Conservation (phyloP, 1,140 invertebrate genomes). For the Nasonia longicornis region DNA sequence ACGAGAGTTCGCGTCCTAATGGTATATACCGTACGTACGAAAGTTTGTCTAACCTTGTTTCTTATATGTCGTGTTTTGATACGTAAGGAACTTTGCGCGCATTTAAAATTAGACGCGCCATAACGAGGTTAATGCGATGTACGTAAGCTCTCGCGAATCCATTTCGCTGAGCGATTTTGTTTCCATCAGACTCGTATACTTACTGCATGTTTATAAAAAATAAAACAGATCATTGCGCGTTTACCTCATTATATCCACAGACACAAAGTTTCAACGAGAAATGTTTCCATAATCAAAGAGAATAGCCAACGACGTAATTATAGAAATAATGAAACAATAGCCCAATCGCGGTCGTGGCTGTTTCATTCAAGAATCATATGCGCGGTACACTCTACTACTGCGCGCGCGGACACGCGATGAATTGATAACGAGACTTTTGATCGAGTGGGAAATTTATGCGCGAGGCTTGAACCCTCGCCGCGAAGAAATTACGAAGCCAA, state of each 20-base stretch:
- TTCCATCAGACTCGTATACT: not conserved
- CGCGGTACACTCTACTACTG: too few species aligned
- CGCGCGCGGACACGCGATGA: not conserved
- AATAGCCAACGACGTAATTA: too few species aligned
- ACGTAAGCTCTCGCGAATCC: not conserved
- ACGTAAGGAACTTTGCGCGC: not conserved
- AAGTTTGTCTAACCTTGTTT: slow-evolving; percentile 1
- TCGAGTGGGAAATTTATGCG: slow-evolving; percentile 30
- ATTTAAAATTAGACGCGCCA: not conserved
- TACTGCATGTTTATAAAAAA: too few species aligned
- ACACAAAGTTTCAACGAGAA: too few species aligned
- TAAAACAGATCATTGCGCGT: too few species aligned
- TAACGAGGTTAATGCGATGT: not conserved
- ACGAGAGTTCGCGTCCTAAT: not conserved
- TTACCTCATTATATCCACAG: too few species aligned
- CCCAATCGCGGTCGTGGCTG: too few species aligned
- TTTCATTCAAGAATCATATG: not conserved
- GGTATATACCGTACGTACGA: not conserved
- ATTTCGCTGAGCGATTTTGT: too few species aligned
- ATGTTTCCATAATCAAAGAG: too few species aligned
- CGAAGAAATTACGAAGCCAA: slow-evolving; percentile 10
- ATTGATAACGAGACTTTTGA: slow-evolving; percentile 31
- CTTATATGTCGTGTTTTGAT: not conserved
- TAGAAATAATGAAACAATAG: too few species aligned
- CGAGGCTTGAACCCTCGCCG: not conserved